These are phyloP conservation scores for Bovichtus variegatus DNA, from an alignment of 2,797 vertebrate species.

Conservation along the genomic window DNA sequence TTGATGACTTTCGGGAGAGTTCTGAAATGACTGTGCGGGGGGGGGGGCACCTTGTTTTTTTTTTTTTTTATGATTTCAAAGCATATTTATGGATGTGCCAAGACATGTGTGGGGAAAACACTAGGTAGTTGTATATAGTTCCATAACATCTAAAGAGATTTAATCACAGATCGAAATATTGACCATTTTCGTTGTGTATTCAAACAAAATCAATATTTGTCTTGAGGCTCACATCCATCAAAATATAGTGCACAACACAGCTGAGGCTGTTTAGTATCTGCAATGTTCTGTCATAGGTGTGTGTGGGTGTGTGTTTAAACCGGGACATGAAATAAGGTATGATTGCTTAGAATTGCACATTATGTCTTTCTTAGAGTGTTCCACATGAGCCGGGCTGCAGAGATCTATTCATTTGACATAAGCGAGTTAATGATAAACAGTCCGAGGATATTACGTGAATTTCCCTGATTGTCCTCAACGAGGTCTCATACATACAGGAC, in stretches of 20 bases:
- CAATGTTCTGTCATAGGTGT: constrained; percentile 8
- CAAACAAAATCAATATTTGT: constrained; percentile 28
- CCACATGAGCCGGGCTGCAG: constrained; percentile 4
- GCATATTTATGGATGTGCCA: not conserved
- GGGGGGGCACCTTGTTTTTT: no score
- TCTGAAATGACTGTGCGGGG: not conserved
- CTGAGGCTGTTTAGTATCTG: constrained; percentile 21
- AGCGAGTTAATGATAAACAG: constrained; percentile 69
- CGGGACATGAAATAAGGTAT: constrained; percentile 22
- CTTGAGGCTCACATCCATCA: constrained; percentile 27
- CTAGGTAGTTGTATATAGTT: not conserved
- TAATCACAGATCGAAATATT: constrained; percentile 15
- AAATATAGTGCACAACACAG: constrained; percentile 2
- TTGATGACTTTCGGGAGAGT: not conserved
- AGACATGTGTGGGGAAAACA: not conserved
- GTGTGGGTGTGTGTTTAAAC: constrained; percentile 15
- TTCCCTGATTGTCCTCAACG: constrained; percentile 59
- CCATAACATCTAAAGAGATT: constrained; percentile 8
- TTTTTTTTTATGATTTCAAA: not conserved
- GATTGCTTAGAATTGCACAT: constrained; percentile 29
- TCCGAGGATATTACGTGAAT: constrained; percentile 46
- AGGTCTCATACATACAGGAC: constrained; percentile 59
- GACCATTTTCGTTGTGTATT: constrained; percentile 30
- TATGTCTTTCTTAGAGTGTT: constrained; percentile 16
- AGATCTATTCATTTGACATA: constrained; percentile 62